These are phyloP conservation scores for Aproaerema taeniolella DNA, from an alignment of 2,888 invertebrate genomes.

Conservation along the genomic window DNA sequence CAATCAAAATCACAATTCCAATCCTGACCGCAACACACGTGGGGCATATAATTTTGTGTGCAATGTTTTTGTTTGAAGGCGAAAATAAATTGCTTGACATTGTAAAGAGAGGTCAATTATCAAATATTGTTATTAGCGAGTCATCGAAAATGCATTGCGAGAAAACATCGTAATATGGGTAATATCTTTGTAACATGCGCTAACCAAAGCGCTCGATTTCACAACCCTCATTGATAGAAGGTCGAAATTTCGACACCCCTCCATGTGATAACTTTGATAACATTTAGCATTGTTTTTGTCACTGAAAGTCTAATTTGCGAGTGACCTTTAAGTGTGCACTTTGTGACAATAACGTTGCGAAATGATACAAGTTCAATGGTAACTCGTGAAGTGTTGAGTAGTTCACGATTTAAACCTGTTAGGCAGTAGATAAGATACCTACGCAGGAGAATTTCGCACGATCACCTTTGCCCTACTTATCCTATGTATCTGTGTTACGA, in stretches of 20 bases:
- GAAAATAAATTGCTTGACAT: slow-evolving; percentile 46
- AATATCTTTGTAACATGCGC: slow-evolving; percentile 54
- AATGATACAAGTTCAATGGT: slow-evolving; percentile 19
- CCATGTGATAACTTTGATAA: slow-evolving; percentile 23
- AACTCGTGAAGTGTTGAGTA: neutral
- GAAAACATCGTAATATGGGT: slow-evolving; percentile 45
- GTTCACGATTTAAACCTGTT: neutral
- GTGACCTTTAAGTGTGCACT: slow-evolving; percentile 48
- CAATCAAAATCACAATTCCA: neutral
- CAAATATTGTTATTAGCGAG: too few relatives aligned
- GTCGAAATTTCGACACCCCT: slow-evolving; percentile 54
- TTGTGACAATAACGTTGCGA: slow-evolving; percentile 41
- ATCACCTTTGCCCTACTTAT: too few relatives aligned
- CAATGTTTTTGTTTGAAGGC: slow-evolving; percentile 29
- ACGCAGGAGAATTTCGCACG: too few relatives aligned
- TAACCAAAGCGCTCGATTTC: slow-evolving; percentile 50
- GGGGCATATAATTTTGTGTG: too few relatives aligned
- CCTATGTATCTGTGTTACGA: too few relatives aligned
- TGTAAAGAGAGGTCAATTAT: slow-evolving; percentile 58
- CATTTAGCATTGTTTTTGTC: slow-evolving; percentile 40
- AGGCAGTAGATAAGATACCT: too few relatives aligned
- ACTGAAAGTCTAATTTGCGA: slow-evolving; percentile 51
- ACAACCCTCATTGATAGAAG: slow-evolving; percentile 48
- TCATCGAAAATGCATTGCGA: slow-evolving; percentile 56
- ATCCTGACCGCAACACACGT: too few relatives aligned